Base-by-base conservation (phyloP, 2,888 invertebrate genomes). In the Eupelmus urozonus region DNA sequence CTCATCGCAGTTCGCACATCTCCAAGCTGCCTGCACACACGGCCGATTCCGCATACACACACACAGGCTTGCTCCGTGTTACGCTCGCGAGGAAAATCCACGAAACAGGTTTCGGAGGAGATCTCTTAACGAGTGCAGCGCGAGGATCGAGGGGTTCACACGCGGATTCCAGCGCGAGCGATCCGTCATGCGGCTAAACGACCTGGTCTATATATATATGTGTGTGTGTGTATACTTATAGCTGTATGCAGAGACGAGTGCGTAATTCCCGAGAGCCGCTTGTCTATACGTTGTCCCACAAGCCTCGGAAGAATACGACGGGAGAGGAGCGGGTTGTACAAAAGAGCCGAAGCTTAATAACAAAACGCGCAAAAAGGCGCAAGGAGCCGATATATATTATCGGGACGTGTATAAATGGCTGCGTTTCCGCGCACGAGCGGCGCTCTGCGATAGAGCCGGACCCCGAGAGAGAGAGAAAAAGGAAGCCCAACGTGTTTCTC, bases 371-470 rank as follows among this genome's bases (percentile, higher is more conserved):
- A 85, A 85, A 84, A 84, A 84, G 82, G 9, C 2, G 83, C 81
- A 84, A 83, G 83, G 81, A 82, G 82, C 83, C 83, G 85, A 86
- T 87, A 85, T 85, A 87, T 85, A 87, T 86, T 86, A 86, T 86
- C 84, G 83, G 72, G 82, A 82, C 83, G 84, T 78, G 81, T 81
- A 81, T 80, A 82, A 83, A 81, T 82, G 81, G 79, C 77, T 75
- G 81, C 81, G 67, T 76, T 76, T 71, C 59, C 71, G 66, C 65
- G n/a, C n/a, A n/a, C n/a, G n/a, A n/a, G n/a, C n/a, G 81, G 62
- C 60, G 70, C 29, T 55, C 2, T 13, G 18, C 78, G 78, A 78
- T 78, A 80, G 67, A 80, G 73, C 78, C 62, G 80, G 62, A 72
- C 78, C 71, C 29, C 20, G 51, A 9, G 60, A 75, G 25, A 45